A percentile compares a stretch with the other conserved stretches of the same genome.
Conservation (phyloP, 37 sponge, comb jelly and placozoan species). For the Crambe crambe region DNA sequence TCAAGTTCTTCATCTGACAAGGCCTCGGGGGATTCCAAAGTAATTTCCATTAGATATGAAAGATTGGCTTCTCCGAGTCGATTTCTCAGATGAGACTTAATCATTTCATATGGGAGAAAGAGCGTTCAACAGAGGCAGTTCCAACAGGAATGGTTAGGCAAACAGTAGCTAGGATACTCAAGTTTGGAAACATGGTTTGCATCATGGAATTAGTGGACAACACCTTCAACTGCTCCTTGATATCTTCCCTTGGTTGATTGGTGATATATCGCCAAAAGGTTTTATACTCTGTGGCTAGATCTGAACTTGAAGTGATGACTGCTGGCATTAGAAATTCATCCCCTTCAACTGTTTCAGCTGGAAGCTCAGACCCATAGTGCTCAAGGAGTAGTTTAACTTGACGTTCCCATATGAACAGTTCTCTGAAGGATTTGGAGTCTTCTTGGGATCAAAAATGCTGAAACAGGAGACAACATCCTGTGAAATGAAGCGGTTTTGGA, state of each 20-base stretch:
- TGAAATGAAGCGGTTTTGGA: constrained; percentile 44
- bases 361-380: constrained; percentile 53
- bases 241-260: constrained; percentile 49
- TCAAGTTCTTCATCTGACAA: constrained; percentile 12
- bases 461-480: constrained; percentile 68
- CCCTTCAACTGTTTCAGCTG: constrained; percentile 52
- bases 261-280: constrained; percentile 23
- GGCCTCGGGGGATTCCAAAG: constrained; percentile 62
- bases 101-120: constrained; percentile 61
- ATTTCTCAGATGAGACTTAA: constrained; percentile 56
- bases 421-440: constrained; percentile 42
- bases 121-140: constrained; percentile 62
- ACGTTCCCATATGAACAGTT: too few relatives aligned
- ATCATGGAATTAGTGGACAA: constrained; percentile 58
- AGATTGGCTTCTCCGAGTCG: constrained; percentile 31
- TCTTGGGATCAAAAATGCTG: constrained; percentile 71
- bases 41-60: constrained; percentile 55
- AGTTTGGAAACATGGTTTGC: constrained; percentile 25
- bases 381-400: constrained; percentile 39
- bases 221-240: constrained; percentile 29
- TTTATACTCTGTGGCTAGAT: constrained; percentile 38
- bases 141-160: constrained; percentile 35
- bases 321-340: constrained; percentile 34
- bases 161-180: background rate
- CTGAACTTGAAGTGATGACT: constrained; percentile 39